Evolutionary conservation across 2,888 invertebrate genomes (phyloP).

Genomic region (Amphipyra tragopoginis): DNA sequence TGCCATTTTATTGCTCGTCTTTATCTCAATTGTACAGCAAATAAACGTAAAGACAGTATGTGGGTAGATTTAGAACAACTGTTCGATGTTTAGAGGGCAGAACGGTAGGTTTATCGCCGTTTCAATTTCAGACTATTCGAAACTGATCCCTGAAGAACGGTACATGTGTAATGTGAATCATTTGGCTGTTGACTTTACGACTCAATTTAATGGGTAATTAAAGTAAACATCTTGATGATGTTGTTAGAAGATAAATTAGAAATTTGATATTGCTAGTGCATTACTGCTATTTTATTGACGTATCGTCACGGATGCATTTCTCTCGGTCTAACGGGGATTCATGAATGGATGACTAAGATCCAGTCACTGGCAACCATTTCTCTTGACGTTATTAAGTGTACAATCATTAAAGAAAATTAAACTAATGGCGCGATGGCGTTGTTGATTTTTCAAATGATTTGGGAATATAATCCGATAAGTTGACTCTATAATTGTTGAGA

Average conservation of each 20-base stretch:
- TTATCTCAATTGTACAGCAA: conserved; percentile 52
- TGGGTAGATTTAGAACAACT: conserved; percentile 43
- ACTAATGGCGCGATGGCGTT: too few species aligned
- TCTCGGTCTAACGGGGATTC: conserved; percentile 6
- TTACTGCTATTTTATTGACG: conserved; percentile 24
- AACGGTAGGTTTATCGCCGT: conserved; percentile 39
- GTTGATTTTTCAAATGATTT: too few species aligned
- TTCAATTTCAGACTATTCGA: conserved; percentile 29
- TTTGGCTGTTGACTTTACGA: conserved; percentile 19
- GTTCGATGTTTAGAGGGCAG: conserved; percentile 17
- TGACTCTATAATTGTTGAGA: too few species aligned
- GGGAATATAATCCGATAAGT: too few species aligned
- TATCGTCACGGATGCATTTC: background rate
- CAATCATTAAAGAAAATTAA: too few species aligned
- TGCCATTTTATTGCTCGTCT: conserved; percentile 46
- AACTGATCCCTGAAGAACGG: conserved; percentile 20
- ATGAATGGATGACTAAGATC: background rate
- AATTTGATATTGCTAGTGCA: conserved; percentile 26
- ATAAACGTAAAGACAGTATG: conserved; percentile 43
- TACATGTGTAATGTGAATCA: conserved; percentile 10
- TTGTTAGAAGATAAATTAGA: conserved; percentile 19
- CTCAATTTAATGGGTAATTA: conserved; percentile 12
- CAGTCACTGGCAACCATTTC: background rate
- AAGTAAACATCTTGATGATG: conserved; percentile 30
- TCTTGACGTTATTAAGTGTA: too few species aligned